Evolutionary conservation across 2,797 vertebrate species (phyloP).

Genomic region (Chiroxiphia lanceolata): DNA sequence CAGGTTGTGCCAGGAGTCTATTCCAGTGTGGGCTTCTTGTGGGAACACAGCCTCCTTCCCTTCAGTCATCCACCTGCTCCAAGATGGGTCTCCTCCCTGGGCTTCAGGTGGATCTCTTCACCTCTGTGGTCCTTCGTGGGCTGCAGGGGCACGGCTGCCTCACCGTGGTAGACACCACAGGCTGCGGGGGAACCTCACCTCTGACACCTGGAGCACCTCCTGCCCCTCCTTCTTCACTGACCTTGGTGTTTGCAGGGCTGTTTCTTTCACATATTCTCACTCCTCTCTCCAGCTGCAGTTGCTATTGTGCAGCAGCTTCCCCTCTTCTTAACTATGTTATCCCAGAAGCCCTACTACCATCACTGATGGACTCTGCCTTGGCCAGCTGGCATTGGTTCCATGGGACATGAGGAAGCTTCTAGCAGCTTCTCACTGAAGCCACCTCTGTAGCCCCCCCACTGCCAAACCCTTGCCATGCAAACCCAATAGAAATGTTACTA

Average conservation of each 20-base stretch:
- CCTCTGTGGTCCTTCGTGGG: no score
- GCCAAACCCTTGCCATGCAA: not conserved
- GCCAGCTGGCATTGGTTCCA: fast-evolving
- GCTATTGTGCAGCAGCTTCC: not conserved
- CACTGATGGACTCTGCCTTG: not conserved
- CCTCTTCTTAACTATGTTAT: not conserved
- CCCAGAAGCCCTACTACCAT: no score
- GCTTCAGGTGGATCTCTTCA: not conserved
- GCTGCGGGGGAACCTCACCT: not conserved
- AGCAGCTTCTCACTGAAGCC: not conserved
- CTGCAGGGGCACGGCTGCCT: not conserved
- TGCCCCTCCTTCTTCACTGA: not conserved
- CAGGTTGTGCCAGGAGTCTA: not conserved
- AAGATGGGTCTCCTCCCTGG: not conserved
- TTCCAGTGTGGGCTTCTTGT: not conserved
- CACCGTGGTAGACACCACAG: fast-evolving
- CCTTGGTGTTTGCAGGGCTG: not conserved
- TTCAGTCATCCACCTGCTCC: not conserved
- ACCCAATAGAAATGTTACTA: not conserved
- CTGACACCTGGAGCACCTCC: fast-evolving
- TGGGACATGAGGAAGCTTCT: not conserved
- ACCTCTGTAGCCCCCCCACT: not conserved
- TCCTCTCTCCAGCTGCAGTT: not conserved
- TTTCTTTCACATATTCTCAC: not conserved
- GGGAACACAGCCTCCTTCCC: not conserved